phyloP scores from a whole-genome alignment of 1,140 invertebrate genomes.

The Drosophila azteca region DNA sequence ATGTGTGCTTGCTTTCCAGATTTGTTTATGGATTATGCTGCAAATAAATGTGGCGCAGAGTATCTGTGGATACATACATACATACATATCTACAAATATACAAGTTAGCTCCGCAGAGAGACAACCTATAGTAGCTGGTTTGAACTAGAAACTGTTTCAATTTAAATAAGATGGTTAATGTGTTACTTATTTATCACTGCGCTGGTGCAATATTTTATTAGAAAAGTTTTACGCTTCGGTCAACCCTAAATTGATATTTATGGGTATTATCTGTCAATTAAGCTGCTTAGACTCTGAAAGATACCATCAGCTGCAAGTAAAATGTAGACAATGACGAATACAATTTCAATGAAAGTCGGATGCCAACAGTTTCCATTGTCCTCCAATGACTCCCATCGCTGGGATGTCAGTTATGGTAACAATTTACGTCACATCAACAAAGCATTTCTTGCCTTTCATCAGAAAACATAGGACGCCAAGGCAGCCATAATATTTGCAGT shows the following conservation, averaged over 20 bases:
- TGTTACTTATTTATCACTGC: too few species aligned
- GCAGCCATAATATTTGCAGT: slow-evolving; percentile 58
- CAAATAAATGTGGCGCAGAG: too few species aligned
- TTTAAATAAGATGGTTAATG: too few species aligned
- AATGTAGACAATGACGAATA: background rate
- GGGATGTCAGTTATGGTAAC: slow-evolving; percentile 43
- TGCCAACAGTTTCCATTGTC: slow-evolving; percentile 2
- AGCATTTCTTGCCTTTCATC: slow-evolving; percentile 41
- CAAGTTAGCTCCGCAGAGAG: too few species aligned
- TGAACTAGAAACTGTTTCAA: too few species aligned
- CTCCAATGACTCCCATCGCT: slow-evolving; percentile 5
- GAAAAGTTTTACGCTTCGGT: slow-evolving; percentile 55
- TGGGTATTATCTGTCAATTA: slow-evolving; percentile 63
- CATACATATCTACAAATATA: too few species aligned
- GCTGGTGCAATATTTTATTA: slow-evolving; percentile 56
- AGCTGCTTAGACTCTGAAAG: slow-evolving; percentile 12
- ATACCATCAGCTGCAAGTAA: slow-evolving; percentile 12
- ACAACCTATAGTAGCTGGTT: too few species aligned
- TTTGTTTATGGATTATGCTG: too few species aligned
- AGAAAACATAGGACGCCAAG: slow-evolving; percentile 16
- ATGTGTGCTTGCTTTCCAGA: too few species aligned
- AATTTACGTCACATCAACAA: slow-evolving; percentile 59
- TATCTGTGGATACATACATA: too few species aligned
- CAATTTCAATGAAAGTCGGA: slow-evolving; percentile 27
- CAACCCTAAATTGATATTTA: slow-evolving; percentile 45